Evolutionary conservation across 2,888 invertebrate genomes (phyloP).

Genomic region (Synanthedon andrenaeformis): DNA sequence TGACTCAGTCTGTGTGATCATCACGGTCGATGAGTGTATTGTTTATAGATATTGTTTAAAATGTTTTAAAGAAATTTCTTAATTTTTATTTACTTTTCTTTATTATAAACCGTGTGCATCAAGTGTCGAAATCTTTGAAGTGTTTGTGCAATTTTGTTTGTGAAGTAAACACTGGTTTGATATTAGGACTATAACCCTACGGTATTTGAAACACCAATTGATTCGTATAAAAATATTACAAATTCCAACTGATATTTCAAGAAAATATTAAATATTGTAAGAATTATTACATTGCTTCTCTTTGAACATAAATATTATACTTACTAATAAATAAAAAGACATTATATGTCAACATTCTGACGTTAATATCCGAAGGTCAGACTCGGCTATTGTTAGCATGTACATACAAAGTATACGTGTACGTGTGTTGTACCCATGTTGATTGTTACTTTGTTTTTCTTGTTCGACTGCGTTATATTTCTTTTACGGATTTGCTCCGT

Average conservation of each 20-base stretch:
- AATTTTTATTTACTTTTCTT: background rate
- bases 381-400: slow-evolving; percentile 33
- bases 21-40: background rate
- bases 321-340: slow-evolving; percentile 11
- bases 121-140: background rate
- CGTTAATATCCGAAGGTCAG: slow-evolving; percentile 40
- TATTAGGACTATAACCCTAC: too few relatives aligned
- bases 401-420: background rate
- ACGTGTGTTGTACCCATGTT: background rate
- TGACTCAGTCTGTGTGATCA: slow-evolving; percentile 22
- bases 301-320: slow-evolving; percentile 31
- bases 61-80: background rate
- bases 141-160: too few relatives aligned
- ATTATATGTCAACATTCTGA: slow-evolving; percentile 8
- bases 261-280: background rate
- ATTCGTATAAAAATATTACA: too few relatives aligned
- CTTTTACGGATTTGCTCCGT: slow-evolving; percentile 39
- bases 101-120: too few relatives aligned
- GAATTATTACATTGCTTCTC: background rate
- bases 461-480: background rate
- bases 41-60: background rate
- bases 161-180: too few relatives aligned
- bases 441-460: background rate
- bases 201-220: too few relatives aligned
- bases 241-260: background rate